phyloP scores from a whole-genome alignment of 2,113 vertebrate species.

The Seriola quinqueradiata region DNA sequence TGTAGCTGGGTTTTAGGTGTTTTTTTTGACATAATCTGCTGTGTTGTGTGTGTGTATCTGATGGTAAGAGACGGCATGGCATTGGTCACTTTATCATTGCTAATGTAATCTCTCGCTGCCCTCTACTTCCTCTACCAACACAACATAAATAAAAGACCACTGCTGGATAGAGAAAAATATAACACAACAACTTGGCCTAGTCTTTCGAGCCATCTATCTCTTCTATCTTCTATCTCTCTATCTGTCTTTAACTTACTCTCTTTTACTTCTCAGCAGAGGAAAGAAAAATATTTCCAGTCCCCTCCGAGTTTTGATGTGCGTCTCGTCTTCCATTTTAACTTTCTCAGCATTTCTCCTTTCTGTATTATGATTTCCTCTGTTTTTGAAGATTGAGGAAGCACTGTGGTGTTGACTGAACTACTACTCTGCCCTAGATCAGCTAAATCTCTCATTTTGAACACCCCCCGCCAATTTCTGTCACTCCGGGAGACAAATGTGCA shows the following conservation, averaged over 20 bases:
- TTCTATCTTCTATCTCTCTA: slow-evolving; percentile 46
- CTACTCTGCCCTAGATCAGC: slow-evolving; percentile 81
- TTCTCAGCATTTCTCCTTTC: slow-evolving; percentile 65
- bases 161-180: slow-evolving; percentile 56
- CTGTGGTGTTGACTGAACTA: slow-evolving; percentile 74
- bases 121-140: slow-evolving; percentile 53
- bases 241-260: slow-evolving; percentile 40
- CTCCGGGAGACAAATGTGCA: slow-evolving; percentile 83
- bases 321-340: slow-evolving; percentile 47
- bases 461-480: slow-evolving; percentile 82
- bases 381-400: slow-evolving; percentile 76
- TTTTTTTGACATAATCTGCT: slow-evolving; percentile 63
- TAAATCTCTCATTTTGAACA: slow-evolving; percentile 81
- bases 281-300: slow-evolving; percentile 47
- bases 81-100: slow-evolving; percentile 71
- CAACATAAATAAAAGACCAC: slow-evolving; percentile 60
- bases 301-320: slow-evolving; percentile 32
- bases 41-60: slow-evolving; percentile 65
- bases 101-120: slow-evolving; percentile 60
- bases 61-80: slow-evolving; percentile 56
- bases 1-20: slow-evolving; percentile 59
- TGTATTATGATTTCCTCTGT: slow-evolving; percentile 61
- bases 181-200: slow-evolving; percentile 52
- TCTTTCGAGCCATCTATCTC: slow-evolving; percentile 37
- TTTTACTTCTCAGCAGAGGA: slow-evolving; percentile 24